Evolutionary conservation across 2,888 invertebrate species (phyloP).

Genomic region (Orchestes rusci): DNA sequence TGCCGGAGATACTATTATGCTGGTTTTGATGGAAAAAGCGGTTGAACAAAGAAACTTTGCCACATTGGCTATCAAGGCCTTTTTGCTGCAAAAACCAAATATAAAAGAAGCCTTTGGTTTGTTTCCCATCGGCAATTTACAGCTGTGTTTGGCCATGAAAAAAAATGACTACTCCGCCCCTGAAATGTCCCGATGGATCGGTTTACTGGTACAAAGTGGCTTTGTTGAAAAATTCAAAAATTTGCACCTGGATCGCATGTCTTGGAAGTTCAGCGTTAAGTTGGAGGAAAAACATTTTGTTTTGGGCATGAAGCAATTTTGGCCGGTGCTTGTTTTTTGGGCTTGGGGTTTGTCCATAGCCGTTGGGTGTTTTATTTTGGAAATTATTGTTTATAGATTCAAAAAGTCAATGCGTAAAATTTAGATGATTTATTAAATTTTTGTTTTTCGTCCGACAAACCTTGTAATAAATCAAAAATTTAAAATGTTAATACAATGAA

Average conservation of each 20-base stretch:
- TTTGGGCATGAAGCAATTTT: neutral
- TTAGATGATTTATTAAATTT: too few relatives aligned
- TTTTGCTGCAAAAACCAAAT: constrained; percentile 4
- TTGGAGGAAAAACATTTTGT: neutral
- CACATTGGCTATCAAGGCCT: neutral
- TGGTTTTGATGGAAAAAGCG: neutral
- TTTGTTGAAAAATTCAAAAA: constrained; percentile 4
- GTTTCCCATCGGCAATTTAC: neutral
- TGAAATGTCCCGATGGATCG: constrained; percentile 2
- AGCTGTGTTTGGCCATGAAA: constrained; percentile 1
- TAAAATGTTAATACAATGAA: too few relatives aligned
- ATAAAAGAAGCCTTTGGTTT: constrained; percentile 1
- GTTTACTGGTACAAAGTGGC: constrained; percentile 1
- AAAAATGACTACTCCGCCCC: constrained; percentile 5
- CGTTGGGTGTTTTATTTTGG: too few relatives aligned
- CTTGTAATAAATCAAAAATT: too few relatives aligned
- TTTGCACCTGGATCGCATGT: neutral
- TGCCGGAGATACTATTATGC: neutral
- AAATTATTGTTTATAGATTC: too few relatives aligned
- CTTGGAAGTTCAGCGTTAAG: neutral
- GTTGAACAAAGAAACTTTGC: neutral
- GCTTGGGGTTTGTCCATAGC: too few relatives aligned
- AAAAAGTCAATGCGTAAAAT: too few relatives aligned
- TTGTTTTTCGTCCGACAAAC: too few relatives aligned
- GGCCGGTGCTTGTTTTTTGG: too few relatives aligned